phyloP scores from a whole-genome alignment of 2,888 invertebrate genomes.

The Tiliacea citrago region DNA sequence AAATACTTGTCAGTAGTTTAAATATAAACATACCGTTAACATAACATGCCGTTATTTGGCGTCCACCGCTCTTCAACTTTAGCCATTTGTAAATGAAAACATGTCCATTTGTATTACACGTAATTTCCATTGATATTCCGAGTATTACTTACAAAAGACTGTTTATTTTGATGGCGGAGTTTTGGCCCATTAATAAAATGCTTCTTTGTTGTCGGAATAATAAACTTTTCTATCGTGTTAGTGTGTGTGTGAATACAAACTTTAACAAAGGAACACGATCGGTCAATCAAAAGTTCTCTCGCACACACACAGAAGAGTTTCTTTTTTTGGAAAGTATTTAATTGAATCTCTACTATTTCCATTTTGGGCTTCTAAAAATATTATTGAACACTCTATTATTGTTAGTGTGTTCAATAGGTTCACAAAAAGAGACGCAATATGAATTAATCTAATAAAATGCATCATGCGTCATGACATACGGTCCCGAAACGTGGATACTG shows the following conservation, averaged over 20 bases:
- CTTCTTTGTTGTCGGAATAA: constrained; percentile 4
- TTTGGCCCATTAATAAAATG: constrained; percentile 2
- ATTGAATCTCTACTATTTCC: neutral
- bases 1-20: too few species aligned
- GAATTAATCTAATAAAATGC: too few species aligned
- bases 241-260: neutral
- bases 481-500: too few species aligned
- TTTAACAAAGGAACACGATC: neutral
- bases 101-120: neutral
- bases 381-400: too few species aligned
- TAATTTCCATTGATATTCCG: constrained; percentile 7
- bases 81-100: constrained; percentile 1
- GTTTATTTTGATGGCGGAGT: constrained; percentile 13
- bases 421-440: too few species aligned
- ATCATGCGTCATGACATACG: too few species aligned
- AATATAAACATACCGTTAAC: too few species aligned
- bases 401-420: too few species aligned
- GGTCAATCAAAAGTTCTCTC: neutral
- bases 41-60: too few species aligned
- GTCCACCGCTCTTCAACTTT: too few species aligned
- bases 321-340: neutral
- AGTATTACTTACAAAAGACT: neutral
- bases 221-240: neutral
- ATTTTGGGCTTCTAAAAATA: too few species aligned
- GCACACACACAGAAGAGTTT: neutral